A percentile compares a stretch with the other conserved stretches of the same genome.
These are phyloP conservation scores for Cheiracanthium punctorium DNA, from an alignment of 2,888 invertebrate species.

Conservation along the genomic window DNA sequence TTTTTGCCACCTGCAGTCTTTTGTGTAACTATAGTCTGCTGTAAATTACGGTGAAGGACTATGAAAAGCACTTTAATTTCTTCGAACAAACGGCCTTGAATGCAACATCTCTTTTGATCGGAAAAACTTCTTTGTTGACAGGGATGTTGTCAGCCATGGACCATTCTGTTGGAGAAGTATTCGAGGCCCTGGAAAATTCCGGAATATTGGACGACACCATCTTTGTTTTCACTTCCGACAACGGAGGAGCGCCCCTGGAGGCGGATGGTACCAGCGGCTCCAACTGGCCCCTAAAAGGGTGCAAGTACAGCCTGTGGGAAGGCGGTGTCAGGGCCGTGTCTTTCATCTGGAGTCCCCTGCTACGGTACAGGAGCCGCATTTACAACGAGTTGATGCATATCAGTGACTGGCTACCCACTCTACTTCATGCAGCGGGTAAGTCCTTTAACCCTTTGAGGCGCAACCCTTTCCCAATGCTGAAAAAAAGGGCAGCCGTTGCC, in stretches of 20 bases:
- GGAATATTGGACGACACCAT: too few relatives aligned
- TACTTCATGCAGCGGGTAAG: conserved; percentile 83
- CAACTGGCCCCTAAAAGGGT: conserved; percentile 79
- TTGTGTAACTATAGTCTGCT: too few relatives aligned
- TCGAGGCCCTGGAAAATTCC: conserved; percentile 82
- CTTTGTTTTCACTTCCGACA: conserved; percentile 92
- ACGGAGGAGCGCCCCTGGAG: conserved; percentile 85
- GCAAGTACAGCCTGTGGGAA: conserved; percentile 86
- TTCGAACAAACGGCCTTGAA: too few relatives aligned
- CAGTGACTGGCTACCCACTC: conserved; percentile 92
- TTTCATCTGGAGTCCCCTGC: conserved; percentile 85
- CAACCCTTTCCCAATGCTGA: too few relatives aligned
- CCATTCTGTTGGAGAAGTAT: conserved; percentile 87
- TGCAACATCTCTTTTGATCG: too few relatives aligned
- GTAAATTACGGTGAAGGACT: too few relatives aligned
- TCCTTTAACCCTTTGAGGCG: too few relatives aligned
- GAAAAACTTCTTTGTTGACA: too few relatives aligned
- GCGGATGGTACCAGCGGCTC: conserved; percentile 78
- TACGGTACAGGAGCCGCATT: conserved; percentile 77
- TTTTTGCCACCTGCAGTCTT: too few relatives aligned
- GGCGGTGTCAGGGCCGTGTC: conserved; percentile 91
- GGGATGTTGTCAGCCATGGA: conserved; percentile 91
- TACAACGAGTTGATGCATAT: conserved; percentile 85
- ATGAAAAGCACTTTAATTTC: too few relatives aligned
- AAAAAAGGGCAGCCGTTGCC: too few relatives aligned